Evolutionary conservation across 2,888 invertebrate species (phyloP).

Genomic region (Flexamia atlantica): DNA sequence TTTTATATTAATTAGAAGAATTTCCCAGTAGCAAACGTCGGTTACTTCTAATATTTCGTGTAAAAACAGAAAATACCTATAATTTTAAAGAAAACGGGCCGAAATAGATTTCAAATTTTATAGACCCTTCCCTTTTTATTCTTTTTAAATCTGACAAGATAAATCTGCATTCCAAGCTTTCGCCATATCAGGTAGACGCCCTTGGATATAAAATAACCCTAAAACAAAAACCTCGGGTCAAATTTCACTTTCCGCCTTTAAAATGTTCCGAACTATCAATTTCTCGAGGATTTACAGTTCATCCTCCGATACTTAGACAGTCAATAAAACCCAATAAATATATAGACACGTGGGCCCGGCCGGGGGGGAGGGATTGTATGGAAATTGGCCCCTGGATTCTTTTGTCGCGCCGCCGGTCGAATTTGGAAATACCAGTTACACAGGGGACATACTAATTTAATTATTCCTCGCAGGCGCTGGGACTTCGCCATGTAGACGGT

Average conservation of each 20-base stretch:
- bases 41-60: too few species aligned
- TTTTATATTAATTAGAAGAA: too few species aligned
- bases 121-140: too few species aligned
- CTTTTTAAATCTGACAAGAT: too few species aligned
- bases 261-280: constrained; percentile 34
- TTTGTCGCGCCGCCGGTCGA: constrained; percentile 39
- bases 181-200: constrained; percentile 1
- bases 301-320: constrained; percentile 1
- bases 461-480: neutral
- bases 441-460: constrained; percentile 52
- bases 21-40: too few species aligned
- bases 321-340: constrained; percentile 47
- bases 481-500: too few species aligned
- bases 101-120: too few species aligned
- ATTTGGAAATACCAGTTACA: constrained; percentile 57
- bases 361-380: constrained; percentile 49
- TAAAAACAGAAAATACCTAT: too few species aligned
- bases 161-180: constrained; percentile 12
- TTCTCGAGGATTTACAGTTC: constrained; percentile 1
- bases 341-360: neutral
- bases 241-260: constrained; percentile 37
- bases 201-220: constrained; percentile 3
- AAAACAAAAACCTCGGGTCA: constrained; percentile 25
- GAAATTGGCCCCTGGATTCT: constrained; percentile 19
- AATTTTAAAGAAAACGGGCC: too few species aligned